phyloP scores from a whole-genome alignment of 1,140 invertebrate genomes.

The Pemphigus obesinymphae region DNA sequence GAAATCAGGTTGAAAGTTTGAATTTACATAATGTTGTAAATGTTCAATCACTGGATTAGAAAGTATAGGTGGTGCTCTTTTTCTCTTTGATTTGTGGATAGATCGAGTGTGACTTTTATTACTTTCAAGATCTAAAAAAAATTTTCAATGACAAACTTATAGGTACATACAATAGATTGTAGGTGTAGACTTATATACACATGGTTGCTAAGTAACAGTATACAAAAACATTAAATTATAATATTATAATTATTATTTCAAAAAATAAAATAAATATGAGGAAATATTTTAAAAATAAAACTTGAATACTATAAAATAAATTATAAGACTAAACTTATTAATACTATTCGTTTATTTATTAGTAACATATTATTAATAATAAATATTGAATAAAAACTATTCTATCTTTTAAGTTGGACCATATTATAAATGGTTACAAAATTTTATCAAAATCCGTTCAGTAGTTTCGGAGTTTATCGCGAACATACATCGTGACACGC shows the following conservation, averaged over 20 bases:
- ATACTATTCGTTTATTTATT: too few relatives aligned
- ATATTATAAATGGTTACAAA: too few relatives aligned
- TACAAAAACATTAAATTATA: neutral
- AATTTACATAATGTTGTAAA: conserved; percentile 24
- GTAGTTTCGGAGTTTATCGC: too few relatives aligned
- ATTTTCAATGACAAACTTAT: neutral
- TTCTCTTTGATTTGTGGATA: conserved; percentile 18
- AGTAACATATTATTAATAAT: too few relatives aligned
- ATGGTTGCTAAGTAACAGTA: conserved; percentile 12
- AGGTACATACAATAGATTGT: neutral
- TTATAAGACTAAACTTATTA: too few relatives aligned
- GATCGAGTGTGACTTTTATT: neutral
- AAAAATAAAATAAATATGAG: neutral
- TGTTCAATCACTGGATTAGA: neutral
- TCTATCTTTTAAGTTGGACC: too few relatives aligned
- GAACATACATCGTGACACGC: too few relatives aligned
- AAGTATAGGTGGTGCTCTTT: neutral
- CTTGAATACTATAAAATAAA: too few relatives aligned
- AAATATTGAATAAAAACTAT: too few relatives aligned
- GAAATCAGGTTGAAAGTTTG: conserved; percentile 35
- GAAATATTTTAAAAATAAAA: too few relatives aligned
- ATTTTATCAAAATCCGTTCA: too few relatives aligned
- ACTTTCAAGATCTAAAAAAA: conserved; percentile 32
- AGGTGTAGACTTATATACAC: neutral
- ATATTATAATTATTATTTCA: neutral